Conservation (phyloP, 2,888 invertebrate species). For the Pherbina coryleti region DNA sequence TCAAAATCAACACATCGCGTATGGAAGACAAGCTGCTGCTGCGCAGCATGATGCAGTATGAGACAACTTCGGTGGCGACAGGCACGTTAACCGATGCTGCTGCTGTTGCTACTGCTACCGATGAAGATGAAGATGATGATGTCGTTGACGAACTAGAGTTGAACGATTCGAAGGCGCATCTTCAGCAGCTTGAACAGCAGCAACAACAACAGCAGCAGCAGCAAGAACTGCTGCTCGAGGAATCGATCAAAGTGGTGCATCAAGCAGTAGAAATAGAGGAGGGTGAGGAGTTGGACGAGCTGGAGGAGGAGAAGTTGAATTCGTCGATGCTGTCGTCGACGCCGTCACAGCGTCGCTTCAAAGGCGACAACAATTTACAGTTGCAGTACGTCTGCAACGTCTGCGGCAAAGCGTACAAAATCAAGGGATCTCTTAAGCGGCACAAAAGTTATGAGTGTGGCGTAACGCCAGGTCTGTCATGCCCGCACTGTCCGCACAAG, state of each 20-base stretch:
- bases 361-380: neutral
- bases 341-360: slow-evolving; percentile 34
- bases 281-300: slow-evolving; percentile 47
- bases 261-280: slow-evolving; percentile 45
- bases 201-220: slow-evolving; percentile 44
- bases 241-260: slow-evolving; percentile 33
- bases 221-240: slow-evolving; percentile 42
- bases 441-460: slow-evolving; percentile 83
- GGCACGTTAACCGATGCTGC: slow-evolving; percentile 30
- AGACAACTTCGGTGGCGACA: slow-evolving; percentile 50
- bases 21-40: slow-evolving; percentile 62
- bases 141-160: neutral
- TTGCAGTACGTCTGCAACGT: slow-evolving; percentile 74
- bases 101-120: slow-evolving; percentile 19
- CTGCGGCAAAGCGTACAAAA: slow-evolving; percentile 87
- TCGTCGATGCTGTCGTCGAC: neutral
- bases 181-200: slow-evolving; percentile 20
- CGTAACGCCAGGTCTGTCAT: slow-evolving; percentile 64
- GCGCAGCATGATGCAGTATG: slow-evolving; percentile 64
- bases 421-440: slow-evolving; percentile 82
- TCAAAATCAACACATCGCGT: slow-evolving; percentile 62
- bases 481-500: slow-evolving; percentile 67
- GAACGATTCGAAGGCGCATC: slow-evolving; percentile 16
- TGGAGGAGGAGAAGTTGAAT: slow-evolving; percentile 19
- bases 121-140: slow-evolving; percentile 19